Evolutionary conservation across 2,113 vertebrate species (phyloP).

Genomic region (Heptranchias perlo): DNA sequence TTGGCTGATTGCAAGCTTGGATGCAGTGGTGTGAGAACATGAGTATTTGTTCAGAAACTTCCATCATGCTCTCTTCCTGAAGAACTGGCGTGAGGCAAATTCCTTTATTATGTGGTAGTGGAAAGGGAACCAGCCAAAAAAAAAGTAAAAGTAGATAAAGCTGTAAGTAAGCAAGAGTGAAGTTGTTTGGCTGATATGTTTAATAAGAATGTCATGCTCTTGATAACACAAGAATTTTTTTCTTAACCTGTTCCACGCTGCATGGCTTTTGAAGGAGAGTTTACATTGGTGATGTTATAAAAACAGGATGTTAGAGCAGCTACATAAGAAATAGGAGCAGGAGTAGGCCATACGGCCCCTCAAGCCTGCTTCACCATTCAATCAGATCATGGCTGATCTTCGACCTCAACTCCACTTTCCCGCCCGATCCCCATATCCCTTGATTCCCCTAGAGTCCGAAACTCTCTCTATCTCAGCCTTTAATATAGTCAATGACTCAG

Average conservation of each 20-base stretch:
- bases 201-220: neutral
- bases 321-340: no score
- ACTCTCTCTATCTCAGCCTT: no score
- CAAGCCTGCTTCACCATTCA: no score
- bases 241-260: neutral
- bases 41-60: neutral
- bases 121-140: conserved; percentile 11
- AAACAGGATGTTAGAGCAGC: neutral
- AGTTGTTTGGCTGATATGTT: neutral
- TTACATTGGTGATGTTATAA: neutral
- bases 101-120: conserved; percentile 28
- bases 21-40: neutral
- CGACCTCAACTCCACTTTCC: no score
- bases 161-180: neutral
- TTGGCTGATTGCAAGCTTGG: no score
- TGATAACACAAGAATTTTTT: neutral
- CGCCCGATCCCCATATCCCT: no score
- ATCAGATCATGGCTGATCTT: no score
- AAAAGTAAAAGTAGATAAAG: neutral
- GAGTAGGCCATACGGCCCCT: no score
- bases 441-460: no score
- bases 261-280: neutral
- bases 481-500: no score
- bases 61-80: neutral
- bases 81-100: neutral